A percentile compares a stretch with the other conserved stretches of the same genome.
These are phyloP conservation scores for Drosophila sordidula DNA, from an alignment of 2,888 invertebrate species.

Conservation along the genomic window DNA sequence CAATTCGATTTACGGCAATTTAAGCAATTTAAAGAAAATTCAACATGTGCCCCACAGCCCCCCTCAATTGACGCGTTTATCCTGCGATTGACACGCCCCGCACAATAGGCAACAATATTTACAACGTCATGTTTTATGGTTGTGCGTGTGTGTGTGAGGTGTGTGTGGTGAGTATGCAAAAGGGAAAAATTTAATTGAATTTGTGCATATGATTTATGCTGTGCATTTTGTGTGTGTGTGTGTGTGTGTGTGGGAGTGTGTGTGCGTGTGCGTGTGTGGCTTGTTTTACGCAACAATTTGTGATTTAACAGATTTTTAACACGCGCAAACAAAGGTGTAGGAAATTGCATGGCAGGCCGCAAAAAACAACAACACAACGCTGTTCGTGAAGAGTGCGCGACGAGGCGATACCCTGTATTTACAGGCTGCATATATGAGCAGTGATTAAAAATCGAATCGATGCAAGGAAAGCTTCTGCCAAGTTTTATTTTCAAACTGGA, in stretches of 20 bases:
- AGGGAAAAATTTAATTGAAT: slow-evolving; percentile 47
- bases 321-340: slow-evolving; percentile 28
- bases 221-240: slow-evolving; percentile 8
- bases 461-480: too few relatives aligned
- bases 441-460: too few relatives aligned
- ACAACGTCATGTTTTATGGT: neutral
- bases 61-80: neutral
- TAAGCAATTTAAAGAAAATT: slow-evolving; percentile 5
- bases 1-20: slow-evolving; percentile 5
- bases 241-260: slow-evolving; percentile 7
- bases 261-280: slow-evolving; percentile 1
- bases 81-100: slow-evolving; percentile 14
- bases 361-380: slow-evolving; percentile 9
- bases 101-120: slow-evolving; percentile 27
- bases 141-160: neutral
- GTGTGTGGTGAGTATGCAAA: neutral
- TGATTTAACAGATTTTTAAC: slow-evolving; percentile 67
- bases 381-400: neutral
- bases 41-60: neutral
- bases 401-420: slow-evolving; percentile 1
- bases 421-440: slow-evolving; percentile 3
- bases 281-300: slow-evolving; percentile 53
- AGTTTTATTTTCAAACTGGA: neutral
- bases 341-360: slow-evolving; percentile 30
- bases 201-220: slow-evolving; percentile 64